Evolutionary conservation across 2,888 invertebrate species (phyloP), one percentile per base, ranked within the genome.

Genomic region (Anthophora plumipes): DNA sequence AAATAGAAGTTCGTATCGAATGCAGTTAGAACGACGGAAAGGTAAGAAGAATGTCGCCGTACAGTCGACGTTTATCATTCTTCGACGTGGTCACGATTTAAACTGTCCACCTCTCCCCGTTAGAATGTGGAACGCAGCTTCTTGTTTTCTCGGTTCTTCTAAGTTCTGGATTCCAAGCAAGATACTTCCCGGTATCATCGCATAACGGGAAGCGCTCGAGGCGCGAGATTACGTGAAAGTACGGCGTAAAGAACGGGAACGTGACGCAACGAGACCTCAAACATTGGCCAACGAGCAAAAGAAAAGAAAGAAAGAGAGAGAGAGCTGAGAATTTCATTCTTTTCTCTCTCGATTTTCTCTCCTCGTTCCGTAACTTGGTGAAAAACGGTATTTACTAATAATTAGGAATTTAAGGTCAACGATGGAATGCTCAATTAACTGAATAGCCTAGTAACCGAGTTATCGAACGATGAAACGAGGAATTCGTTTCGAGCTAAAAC

Each of bases 141-240:
- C 43, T 61, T 61, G 43, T 46, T 61, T 61, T 25, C 43, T 11
- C 25, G 31, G 43, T 61, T 61, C 25, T 43, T 61, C 25, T 17
- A 43, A 61, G 43, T 61, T 61, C 22, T 61, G 61, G 17, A 46
- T 61, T 46, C 61, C 61, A 17, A 4, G 25, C 22, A 11, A 61
- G 43, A 43, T 43, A 17, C 61, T 68, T 68, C 43, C 25, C 17
- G n/a, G 68, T 57, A 68, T 68, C 39, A 14, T 41, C 57, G 55
- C 46, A 46, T 57, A 68, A 68, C 68, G 68, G 68, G 68, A 68
- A 14, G 68, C 46, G 55, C 46, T 57, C 31, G 43, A 68, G 55
- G 55, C 68, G 55, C 57, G 46, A 68, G 55, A 68, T 68, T 68
- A 57, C 68, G 68, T 17, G 25, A 25, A 46, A 43, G 17, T 61